Base-by-base conservation (phyloP, 1,140 invertebrate genomes). In the Microplitis mediator region DNA sequence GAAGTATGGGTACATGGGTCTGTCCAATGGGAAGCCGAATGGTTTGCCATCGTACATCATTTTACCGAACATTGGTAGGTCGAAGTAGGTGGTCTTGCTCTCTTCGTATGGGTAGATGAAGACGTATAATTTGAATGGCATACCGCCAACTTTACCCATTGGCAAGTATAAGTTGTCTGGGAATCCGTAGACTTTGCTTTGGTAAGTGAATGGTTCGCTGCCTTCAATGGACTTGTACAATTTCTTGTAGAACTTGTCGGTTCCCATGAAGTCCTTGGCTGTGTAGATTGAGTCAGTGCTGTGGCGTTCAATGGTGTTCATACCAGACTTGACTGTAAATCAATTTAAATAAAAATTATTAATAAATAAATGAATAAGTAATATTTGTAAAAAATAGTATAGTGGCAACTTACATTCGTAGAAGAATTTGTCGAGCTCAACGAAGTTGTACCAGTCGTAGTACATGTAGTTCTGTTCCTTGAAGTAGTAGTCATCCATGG, bases 21-120 rank as follows among this genome's bases (percentile, higher is more conserved):
- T 89, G 78, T 94, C 92, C 76, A 93, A 89, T 61, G 92, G 92
- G 85, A 88, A 93, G 36, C 91, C 91, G 78, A 92, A 87, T 54
- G 92, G 88, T 76, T 88, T 88, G 51, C 86, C 88, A 75, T 92
- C 91, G 54, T 83, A 78, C 16, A 77, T 75, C 32, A 70, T 75
- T 64, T 81, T 82, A 31, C 82, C 84, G 69, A 81, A 83, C 4
- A 79, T 60, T 0, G 84, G 82, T 45, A 83, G 56, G 4, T 84
- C 78, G 51, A 74, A 76, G n/a, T 36, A 56, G 13, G 54, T 72
- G 0, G 74, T 9, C 35, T 81, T 78, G 69, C 80, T 78, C 39
- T 84, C 82, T 4, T 82, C 80, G 73, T 81, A 75, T 61, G 84
- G 81, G 31, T 81, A 86, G 16, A 89, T 8, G 61, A 82, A 85